A percentile compares a stretch with the other conserved stretches of the same genome.
These are phyloP conservation scores for Sacculina carcini DNA, from an alignment of 2,888 invertebrate species.

Conservation along the genomic window DNA sequence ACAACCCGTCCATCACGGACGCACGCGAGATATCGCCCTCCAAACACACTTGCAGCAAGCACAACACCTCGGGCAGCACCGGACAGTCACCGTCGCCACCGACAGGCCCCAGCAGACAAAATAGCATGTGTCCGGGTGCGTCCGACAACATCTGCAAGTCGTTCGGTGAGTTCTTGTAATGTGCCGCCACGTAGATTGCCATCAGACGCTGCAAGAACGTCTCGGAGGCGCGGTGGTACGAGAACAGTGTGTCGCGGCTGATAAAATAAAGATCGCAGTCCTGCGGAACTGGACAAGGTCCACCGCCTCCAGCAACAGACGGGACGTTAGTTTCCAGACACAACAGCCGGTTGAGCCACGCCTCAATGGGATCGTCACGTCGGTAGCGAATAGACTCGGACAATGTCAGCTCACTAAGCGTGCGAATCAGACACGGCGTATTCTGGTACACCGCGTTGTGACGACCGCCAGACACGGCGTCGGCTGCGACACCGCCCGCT, in stretches of 20 bases:
- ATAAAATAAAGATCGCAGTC: slow-evolving; percentile 68
- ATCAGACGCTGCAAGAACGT: slow-evolving; percentile 74
- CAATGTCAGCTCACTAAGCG: slow-evolving; percentile 26
- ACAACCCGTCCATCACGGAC: slow-evolving; percentile 47
- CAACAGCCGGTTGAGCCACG: slow-evolving; percentile 67
- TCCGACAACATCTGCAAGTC: slow-evolving; percentile 95
- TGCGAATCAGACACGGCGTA: slow-evolving; percentile 6
- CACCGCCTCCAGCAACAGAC: slow-evolving; percentile 29
- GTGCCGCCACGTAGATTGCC: slow-evolving; percentile 82
- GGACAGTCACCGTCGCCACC: slow-evolving; percentile 32
- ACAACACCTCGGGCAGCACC: slow-evolving; percentile 60
- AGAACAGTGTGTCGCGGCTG: slow-evolving; percentile 78
- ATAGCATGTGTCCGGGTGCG: slow-evolving; percentile 91
- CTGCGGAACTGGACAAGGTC: slow-evolving; percentile 72
- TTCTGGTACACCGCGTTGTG: neutral
- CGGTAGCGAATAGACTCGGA: slow-evolving; percentile 88
- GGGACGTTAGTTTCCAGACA: slow-evolving; percentile 61
- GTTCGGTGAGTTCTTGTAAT: slow-evolving; percentile 98
- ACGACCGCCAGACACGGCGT: no score
- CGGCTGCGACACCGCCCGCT: neutral
- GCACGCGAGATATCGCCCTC: slow-evolving; percentile 34
- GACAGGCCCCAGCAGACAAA: slow-evolving; percentile 72
- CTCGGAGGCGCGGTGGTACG: slow-evolving; percentile 55
- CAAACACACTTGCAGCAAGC: slow-evolving; percentile 27
- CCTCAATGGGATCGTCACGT: slow-evolving; percentile 56